Evolutionary conservation across 2,888 invertebrate genomes (phyloP).

Genomic region (Ormyrus nitidulus): DNA sequence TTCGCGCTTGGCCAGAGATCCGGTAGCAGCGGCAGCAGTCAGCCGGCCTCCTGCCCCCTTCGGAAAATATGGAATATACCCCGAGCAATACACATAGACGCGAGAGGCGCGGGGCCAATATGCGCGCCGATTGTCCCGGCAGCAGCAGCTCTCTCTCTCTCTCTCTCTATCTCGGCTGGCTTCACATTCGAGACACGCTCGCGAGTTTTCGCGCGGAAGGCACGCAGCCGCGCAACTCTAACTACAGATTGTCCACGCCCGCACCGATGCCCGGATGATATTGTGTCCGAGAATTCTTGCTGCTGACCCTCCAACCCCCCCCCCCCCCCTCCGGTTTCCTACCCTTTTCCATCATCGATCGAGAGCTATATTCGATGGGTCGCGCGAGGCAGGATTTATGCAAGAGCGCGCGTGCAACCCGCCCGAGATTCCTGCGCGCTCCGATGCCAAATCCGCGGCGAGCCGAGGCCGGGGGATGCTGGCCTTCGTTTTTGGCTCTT

Average conservation of each 20-base stretch:
- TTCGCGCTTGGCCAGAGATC: constrained; percentile 57
- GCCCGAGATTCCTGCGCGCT: neutral
- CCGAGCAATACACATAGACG: constrained; percentile 65
- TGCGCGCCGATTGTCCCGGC: neutral
- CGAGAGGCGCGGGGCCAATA: constrained; percentile 48
- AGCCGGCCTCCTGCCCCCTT: constrained; percentile 10
- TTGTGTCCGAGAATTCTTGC: constrained; percentile 32
- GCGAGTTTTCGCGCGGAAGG: constrained; percentile 8
- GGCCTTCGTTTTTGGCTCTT: neutral
- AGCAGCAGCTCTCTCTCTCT: no score
- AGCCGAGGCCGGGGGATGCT: neutral
- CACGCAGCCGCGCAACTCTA: neutral
- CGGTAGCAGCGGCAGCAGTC: constrained; percentile 56
- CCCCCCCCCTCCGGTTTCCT: no score
- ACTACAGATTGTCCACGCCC: constrained; percentile 3
- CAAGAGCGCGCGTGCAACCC: neutral
- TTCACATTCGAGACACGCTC: constrained; percentile 42
- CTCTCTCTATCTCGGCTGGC: neutral
- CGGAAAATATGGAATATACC: constrained; percentile 71
- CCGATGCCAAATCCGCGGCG: constrained; percentile 7
- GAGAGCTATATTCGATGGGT: constrained; percentile 13
- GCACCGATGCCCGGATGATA: constrained; percentile 20
- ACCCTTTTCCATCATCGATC: constrained; percentile 8
- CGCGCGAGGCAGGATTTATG: constrained; percentile 26
- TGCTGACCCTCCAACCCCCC: no score